Evolutionary conservation across 1,140 invertebrate species (phyloP), one percentile per base, ranked within the genome.

Genomic region (Thaumetopoea pityocampa): DNA sequence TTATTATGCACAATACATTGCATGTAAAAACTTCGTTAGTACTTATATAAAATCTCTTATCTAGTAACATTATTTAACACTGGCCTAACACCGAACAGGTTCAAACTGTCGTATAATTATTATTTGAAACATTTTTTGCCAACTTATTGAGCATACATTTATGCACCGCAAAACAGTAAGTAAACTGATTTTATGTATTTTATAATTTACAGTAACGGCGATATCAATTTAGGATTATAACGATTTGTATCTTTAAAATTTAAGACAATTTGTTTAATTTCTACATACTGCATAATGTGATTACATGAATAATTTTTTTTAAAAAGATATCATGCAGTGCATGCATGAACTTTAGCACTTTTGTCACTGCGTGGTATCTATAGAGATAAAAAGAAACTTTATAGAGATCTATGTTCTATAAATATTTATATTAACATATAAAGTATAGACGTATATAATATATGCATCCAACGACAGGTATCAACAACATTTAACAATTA

Each of bases 91-190:
- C 5, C 20, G 22, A n/a, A n/a, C n/a, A n/a, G n/a, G n/a, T n/a
- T n/a, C n/a, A n/a, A n/a, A n/a, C n/a, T n/a, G n/a, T n/a, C n/a
- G 20, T 27, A 42, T 34, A 43, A 34, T 43, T 43, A 27, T 34
- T 15, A 20, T 34, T 35, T 8, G 15, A 32, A 20, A 27, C 10
- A 28, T 28, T 38, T 10, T 23, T 16, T 41, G 14, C 29, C 11
- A 26, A 27, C 35, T 27, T 27, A 29, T 47, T 47, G 44, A 47
- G 44, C 44, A 40, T 47, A 45, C 17, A 33, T 34, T 46, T 47
- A 35, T 47, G 44, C 44, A 47, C 22, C 38, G 26, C 35, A 33
- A 37, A 29, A 33, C 29, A 23, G 9, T 32, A 24, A 19, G 10
- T 40, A 29, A 29, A 38, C 29, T 29, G 14, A 27, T 11, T 27